Evolutionary conservation across 1,140 invertebrate genomes (phyloP), one percentile per base, ranked within the genome.

Genomic region (Drosophila melanogaster): DNA sequence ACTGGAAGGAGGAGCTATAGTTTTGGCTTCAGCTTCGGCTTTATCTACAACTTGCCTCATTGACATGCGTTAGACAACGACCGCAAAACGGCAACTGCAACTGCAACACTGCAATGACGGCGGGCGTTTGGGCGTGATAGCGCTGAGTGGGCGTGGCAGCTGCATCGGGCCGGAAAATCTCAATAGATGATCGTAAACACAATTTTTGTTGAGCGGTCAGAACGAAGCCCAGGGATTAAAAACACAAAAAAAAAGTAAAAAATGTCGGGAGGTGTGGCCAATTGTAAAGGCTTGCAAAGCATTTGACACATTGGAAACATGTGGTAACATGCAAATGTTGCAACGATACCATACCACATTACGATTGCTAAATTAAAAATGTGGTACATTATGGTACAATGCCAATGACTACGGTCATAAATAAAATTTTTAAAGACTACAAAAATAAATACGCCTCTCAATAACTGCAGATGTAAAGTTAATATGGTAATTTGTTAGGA

Each of bases 21-120:
- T 59, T 5, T 41, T 17, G n/a, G n/a, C 38, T 40, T 19, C 2
- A 50, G 44, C 59, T 10, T 11, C 8, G 12, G 71, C 50, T 10
- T 15, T 12, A 8, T 69, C 58, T 54, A 57, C 71, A 74, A 62
- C 49, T 74, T 75, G 41, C 47, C 78, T 77, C 81, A 87, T 87
- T 87, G 83, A 81, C 83, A 81, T 86, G 81, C 81, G 83, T 87
- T 86, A 86, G 83, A 86, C 79, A 86, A 84, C 81, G 50, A 64
- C 24, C 35, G 26, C 75, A 50, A 57, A 44, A 46, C 30, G 30
- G 30, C 30, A 35, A 12, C 7, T 15, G 41, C 69, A 59, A 15
- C 14, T 10, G 44, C 56, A 55, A 10, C 38, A 55, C 61, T 73
- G 59, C 69, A 79, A 70, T 44, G 73, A 58, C 24, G 54, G 46